Base-by-base conservation (phyloP, 2,113 vertebrate genomes). In the Carollia perspicillata region DNA sequence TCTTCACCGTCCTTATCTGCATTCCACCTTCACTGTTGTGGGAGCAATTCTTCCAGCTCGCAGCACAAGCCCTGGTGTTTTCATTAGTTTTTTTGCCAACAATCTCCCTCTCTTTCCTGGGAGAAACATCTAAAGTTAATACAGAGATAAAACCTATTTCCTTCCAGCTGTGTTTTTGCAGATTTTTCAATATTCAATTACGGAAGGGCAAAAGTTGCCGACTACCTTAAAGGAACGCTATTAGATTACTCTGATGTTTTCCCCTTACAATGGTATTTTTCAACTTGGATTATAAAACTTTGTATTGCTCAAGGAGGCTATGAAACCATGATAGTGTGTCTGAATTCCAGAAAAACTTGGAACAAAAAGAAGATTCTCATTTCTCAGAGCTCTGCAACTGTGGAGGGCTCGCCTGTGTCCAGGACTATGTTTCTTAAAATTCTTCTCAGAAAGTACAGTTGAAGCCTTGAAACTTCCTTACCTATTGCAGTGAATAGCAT, bases 101-200 rank as follows among this genome's bases (percentile, higher is more conserved):
- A 89, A 40, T 40, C 49, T 91, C 87, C 37, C 30, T 92, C 66
- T 68, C 66, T 83, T 85, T 95, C 80, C 80, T 85, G 33, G 6
- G 44, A 93, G 72, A 92, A 85, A 37, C 4, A 93, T 84, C 69
- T 90, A 47, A 86, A 90, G 90, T 81, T 94, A 97, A 95, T 89
- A 97, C 96, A 94, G 71, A 97, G 71, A 95, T 95, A 96, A 97
- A 96, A 81, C 2, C 42, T 58, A 85, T 97, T 96, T 93, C 88
- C 84, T 89, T 91, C 26, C 26, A 65, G 66, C 81, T 95, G 75
- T 95, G 18, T 26, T 87, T 93, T 88, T 89, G n/a, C 65, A 92
- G 58, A 72, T 26, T 95, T 97, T 93, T 87, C 77, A 93, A 58
- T 94, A 78, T 96, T 85, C 74, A 94, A 84, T 96, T 95, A 77